Conservation (phyloP, 30 jellyfish, hydroid and myxozoan species). For the Pelagia noctiluca region DNA sequence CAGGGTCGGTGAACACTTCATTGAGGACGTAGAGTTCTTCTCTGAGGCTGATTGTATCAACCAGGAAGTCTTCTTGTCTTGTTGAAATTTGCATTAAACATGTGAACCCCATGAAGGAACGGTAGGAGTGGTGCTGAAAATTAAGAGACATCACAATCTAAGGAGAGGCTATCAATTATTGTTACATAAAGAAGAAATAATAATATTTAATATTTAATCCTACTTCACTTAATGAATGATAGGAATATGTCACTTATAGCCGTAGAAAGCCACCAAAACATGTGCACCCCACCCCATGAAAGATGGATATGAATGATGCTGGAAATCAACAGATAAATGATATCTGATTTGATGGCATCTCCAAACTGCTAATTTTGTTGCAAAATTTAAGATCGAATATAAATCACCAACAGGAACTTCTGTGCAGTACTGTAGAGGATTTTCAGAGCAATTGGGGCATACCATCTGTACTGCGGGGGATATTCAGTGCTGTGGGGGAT, state of each 20-base stretch:
- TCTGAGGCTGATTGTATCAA: conserved; percentile 87
- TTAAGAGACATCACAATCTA: background rate
- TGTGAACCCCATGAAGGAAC: conserved; percentile 97
- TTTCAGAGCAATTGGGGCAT: too few relatives aligned
- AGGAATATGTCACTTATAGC: background rate
- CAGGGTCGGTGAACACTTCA: conserved; percentile 96
- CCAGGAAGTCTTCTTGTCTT: conserved; percentile 84
- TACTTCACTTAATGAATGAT: background rate
- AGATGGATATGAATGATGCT: too few relatives aligned
- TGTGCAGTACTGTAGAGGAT: too few relatives aligned
- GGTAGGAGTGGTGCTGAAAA: conserved; percentile 91
- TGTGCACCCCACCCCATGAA: too few relatives aligned
- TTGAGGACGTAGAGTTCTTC: conserved; percentile 86
- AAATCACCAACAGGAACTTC: too few relatives aligned
- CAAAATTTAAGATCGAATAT: too few relatives aligned
- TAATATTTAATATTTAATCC: background rate
- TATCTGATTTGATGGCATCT: too few relatives aligned
- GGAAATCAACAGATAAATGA: too few relatives aligned
- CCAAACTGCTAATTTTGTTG: too few relatives aligned
- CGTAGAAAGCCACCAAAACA: too few relatives aligned
- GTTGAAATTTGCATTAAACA: conserved; percentile 98
- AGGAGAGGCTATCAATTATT: background rate
- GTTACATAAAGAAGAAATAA: background rate
- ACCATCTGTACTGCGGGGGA: too few relatives aligned
- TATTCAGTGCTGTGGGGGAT: too few relatives aligned